phyloP scores from a whole-genome alignment of 2,888 invertebrate species.

The Ennomos fuscantarius region DNA sequence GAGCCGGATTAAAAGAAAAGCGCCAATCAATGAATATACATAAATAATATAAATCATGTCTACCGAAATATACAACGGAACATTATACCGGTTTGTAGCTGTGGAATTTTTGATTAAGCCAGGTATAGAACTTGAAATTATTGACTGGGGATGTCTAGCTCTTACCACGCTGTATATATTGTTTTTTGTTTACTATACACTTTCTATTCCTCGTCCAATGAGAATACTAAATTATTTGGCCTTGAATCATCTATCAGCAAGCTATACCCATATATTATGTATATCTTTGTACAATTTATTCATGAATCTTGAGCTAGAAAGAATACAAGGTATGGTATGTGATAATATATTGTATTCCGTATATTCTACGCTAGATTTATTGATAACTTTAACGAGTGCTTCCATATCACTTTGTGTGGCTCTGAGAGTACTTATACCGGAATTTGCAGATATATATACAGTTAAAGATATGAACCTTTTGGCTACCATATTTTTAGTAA shows the following conservation, averaged over 20 bases:
- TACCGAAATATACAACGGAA: too few relatives aligned
- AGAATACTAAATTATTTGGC: constrained; percentile 16
- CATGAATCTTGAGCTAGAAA: not conserved
- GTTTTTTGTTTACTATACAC: not conserved
- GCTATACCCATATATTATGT: constrained; percentile 11
- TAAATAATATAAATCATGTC: not conserved
- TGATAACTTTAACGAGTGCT: constrained; percentile 5
- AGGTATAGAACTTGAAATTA: not conserved
- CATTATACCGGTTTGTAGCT: constrained; percentile 7
- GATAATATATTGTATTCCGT: not conserved
- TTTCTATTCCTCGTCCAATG: constrained; percentile 6
- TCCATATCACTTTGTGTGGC: constrained; percentile 6
- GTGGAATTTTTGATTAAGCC: constrained; percentile 1
- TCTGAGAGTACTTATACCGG: constrained; percentile 13
- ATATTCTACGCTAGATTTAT: constrained; percentile 17
- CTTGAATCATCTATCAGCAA: constrained; percentile 3
- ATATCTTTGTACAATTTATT: constrained; percentile 6
- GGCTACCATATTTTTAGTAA: constrained; percentile 2
- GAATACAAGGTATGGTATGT: not conserved
- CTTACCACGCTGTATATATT: not conserved
- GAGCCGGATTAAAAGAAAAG: too few relatives aligned
- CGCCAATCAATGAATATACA: not conserved
- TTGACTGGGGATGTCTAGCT: constrained; percentile 1
- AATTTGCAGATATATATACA: constrained; percentile 14
- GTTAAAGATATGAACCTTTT: constrained; percentile 14